Base-by-base conservation (phyloP, 2,888 invertebrate species). In the Ptychoptera albimana region DNA sequence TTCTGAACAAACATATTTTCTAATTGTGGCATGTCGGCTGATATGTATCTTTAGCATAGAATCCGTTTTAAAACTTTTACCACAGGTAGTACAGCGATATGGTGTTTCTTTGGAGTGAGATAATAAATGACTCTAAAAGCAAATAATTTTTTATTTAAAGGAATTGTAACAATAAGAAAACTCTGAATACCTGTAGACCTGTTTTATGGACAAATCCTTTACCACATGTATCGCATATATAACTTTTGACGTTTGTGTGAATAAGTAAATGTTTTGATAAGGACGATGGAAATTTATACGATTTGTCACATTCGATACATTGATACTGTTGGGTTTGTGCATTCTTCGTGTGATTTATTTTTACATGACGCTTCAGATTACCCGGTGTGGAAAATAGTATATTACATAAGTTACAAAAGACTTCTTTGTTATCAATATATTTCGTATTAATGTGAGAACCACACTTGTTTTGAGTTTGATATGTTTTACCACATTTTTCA, bases 71-170 rank as follows among this genome's bases (percentile, higher is more conserved):
- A 49, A 49, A 13, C 42, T 16, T 16, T 47, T 47, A 6, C 29
- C 44, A 31, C 49, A 49, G 9, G 39, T 38, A 32, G 41, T 23
- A 34, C 49, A 49, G 2, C 32, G 23, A 38, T 42, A 49, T 11
- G 49, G 47, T 16, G 44, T 45, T 29, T 44, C 45, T 5, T 45
- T 42, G n/a, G 45, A 39, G 16, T 49, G 49, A 8, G 47, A 23
- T 11, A 49, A 11, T 16, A 49, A 32, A 42, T 49, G 49, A 32
- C 47, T 47, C 32, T 49, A 45, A 2, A 49, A 36, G 4, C 46
- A 30, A 30, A 30, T 30, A 30, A 6, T 8, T 30, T 30, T 32
- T 11, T 11, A 4, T 7, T 11, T 3, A 32, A 32, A 32, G n/a
- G 9, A 32, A 23, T 23, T 23, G 3, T 23, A 23, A 23, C 3